Conservation (phyloP, 2,888 invertebrate genomes). For the Ceriagrion tenellum region DNA sequence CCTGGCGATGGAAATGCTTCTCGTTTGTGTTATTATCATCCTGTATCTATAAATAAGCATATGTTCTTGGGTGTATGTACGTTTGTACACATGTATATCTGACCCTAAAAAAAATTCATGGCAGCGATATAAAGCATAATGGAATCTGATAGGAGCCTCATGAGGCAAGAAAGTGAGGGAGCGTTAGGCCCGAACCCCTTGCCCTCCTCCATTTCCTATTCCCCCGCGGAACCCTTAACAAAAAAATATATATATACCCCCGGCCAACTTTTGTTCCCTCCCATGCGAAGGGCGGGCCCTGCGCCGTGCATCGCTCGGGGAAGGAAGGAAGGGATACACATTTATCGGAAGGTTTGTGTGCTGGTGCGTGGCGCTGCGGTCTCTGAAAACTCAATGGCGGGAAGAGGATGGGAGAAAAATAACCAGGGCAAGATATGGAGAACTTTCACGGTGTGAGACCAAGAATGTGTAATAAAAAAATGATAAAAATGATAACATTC, state of each 20-base stretch:
- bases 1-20: background rate
- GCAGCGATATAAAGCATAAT: slow-evolving; percentile 21
- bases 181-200: too few species aligned
- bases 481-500: too few species aligned
- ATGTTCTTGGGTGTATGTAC: too few species aligned
- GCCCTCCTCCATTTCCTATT: background rate
- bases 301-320: too few species aligned
- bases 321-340: too few species aligned
- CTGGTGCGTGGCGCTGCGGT: background rate
- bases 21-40: background rate
- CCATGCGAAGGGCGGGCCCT: too few species aligned
- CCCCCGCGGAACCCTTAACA: background rate
- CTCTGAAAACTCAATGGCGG: background rate
- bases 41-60: background rate
- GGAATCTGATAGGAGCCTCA: background rate
- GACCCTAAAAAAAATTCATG: background rate
- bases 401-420: background rate
- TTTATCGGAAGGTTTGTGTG: too few species aligned
- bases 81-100: too few species aligned
- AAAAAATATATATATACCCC: background rate
- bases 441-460: too few species aligned
- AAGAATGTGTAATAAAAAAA: background rate
- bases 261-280: too few species aligned
- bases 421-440: too few species aligned
- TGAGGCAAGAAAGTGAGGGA: background rate